These are phyloP conservation scores for Vanessa cardui DNA, from an alignment of 2,888 invertebrate genomes.

Conservation along the genomic window DNA sequence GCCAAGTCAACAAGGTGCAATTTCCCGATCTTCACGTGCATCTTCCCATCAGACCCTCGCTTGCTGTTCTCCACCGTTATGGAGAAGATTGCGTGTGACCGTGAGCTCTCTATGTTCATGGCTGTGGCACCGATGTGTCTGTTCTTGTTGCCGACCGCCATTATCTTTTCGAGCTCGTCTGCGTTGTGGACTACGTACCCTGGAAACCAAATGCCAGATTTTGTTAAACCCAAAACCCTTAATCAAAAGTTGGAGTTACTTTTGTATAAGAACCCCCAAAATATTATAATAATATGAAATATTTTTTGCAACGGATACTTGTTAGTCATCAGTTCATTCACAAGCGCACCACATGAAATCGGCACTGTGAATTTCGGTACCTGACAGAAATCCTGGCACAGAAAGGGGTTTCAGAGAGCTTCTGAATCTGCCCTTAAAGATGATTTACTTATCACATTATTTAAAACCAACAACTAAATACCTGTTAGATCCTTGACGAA, in stretches of 20 bases:
- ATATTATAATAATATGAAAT: too few species aligned
- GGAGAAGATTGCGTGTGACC: conserved; percentile 99
- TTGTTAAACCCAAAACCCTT: too few species aligned
- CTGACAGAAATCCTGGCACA: too few species aligned
- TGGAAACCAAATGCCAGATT: conserved; percentile 60
- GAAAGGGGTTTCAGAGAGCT: too few species aligned
- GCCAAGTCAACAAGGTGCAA: conserved; percentile 98
- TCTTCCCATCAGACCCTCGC: conserved; percentile 89
- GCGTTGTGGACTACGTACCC: conserved; percentile 99
- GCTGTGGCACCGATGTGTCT: conserved; percentile 91
- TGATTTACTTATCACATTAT: background rate
- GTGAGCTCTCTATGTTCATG: conserved; percentile 98
- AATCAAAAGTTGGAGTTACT: too few species aligned
- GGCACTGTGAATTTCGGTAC: too few species aligned
- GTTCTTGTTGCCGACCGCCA: conserved; percentile 98
- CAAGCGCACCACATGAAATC: too few species aligned
- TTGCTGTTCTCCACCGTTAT: conserved; percentile 98
- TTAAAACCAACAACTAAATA: conserved; percentile 35
- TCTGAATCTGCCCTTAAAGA: too few species aligned
- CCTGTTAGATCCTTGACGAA: conserved; percentile 98
- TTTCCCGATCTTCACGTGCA: conserved; percentile 97
- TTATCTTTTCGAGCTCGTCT: conserved; percentile 96
- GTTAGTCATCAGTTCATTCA: too few species aligned
- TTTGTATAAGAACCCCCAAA: too few species aligned
- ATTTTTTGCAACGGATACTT: too few species aligned